Evolutionary conservation across 2,888 invertebrate genomes (phyloP), one percentile per base, ranked within the genome.

Genomic region (Agrotis puta): DNA sequence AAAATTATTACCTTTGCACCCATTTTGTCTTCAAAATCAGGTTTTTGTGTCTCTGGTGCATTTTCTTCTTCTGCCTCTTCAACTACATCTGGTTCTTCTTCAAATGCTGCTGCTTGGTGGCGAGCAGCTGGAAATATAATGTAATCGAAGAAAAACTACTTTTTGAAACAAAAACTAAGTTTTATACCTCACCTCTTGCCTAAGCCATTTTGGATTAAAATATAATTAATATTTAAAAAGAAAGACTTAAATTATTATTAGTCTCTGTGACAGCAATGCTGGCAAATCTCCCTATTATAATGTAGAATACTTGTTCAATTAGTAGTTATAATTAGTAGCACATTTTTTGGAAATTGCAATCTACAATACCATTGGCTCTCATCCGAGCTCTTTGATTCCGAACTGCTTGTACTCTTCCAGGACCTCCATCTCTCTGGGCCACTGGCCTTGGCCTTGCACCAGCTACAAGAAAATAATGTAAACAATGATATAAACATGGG

Each of bases 1-100:
- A n/a, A n/a, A n/a, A n/a, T n/a, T n/a, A n/a, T n/a, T n/a, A 95
- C 96, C 93, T 99, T 99, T 0, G 99, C 98, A 14, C 99, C 99
- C 91, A 98, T 97, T 94, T 99, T 99, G 56, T 97, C 97, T 85
- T 98, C 98, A 68, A 95, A 90, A 16, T 95, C 96, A 18, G 93
- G 77, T 85, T 92, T 93, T 57, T 89, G 88, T 27, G 85, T 74
- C 18, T 93, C 94, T 16, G 88, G 86, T 47, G 83, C 84, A 67
- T 82, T 90, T 27, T 94, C 94, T 39, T 96, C 94, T 59, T 97
- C 97, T 7, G 94, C 95, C 16, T 96, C 97, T 43, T 96, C 93
- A 45, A 70, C 95, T 39, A 96, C 95, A 18, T 95, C 96, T n/a
- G 96, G 95, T 22, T 96, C 96, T 45, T 96, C 97, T 20, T 96